Percentiles rank a stretch among this genome's conserved stretches.
Conservation (phyloP, 2,797 vertebrate species). For the Eulemur mongoz region DNA sequence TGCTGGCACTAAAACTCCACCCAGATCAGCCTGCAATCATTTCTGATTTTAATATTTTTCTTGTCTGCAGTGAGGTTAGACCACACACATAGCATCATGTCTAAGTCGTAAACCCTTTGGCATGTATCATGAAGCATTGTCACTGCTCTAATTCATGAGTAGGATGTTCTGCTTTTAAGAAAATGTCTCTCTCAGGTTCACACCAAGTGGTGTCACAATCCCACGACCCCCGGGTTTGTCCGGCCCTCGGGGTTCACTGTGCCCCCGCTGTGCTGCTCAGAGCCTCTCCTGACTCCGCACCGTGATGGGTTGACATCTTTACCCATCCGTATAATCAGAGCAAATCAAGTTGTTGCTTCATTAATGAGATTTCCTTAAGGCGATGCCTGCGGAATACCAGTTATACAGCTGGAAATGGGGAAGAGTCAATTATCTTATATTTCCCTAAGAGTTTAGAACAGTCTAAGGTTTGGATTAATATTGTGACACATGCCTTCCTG, state of each 20-base stretch:
- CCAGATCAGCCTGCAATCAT: neutral
- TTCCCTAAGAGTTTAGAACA: neutral
- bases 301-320: neutral
- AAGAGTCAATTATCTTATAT: neutral
- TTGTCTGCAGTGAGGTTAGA: neutral
- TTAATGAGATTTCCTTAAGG: neutral
- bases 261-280: accelerated
- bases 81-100: neutral
- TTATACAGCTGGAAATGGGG: neutral
- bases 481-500: conserved; percentile 21
- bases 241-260: neutral
- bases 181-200: neutral
- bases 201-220: neutral
- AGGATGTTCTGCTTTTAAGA: neutral
- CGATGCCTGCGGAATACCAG: neutral
- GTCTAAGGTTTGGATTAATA: conserved; percentile 32
- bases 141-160: neutral
- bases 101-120: conserved; percentile 13
- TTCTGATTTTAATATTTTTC: conserved; percentile 51
- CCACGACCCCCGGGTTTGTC: neutral
- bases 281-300: neutral
- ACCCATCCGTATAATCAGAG: neutral
- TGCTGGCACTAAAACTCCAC: neutral
- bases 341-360: neutral
- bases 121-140: neutral